Evolutionary conservation across 1,140 invertebrate genomes (phyloP).

Genomic region (Drosophila santomea): DNA sequence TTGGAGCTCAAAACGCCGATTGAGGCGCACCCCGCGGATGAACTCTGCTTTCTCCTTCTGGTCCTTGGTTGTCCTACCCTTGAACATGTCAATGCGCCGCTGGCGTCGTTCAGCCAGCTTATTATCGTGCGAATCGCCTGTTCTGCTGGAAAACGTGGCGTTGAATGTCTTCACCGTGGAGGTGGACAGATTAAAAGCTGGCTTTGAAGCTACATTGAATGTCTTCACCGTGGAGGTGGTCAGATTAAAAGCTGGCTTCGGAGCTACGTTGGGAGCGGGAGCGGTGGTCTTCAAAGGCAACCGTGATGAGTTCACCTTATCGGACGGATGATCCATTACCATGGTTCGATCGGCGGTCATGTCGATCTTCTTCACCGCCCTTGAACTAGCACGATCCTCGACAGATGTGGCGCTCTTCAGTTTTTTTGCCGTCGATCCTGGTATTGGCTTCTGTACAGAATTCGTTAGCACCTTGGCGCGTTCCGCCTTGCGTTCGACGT

Average conservation of each 20-base stretch:
- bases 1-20: conserved; percentile 88
- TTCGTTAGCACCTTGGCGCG: conserved; percentile 84
- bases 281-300: conserved; percentile 16
- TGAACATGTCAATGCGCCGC: conserved; percentile 77
- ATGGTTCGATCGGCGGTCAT: background rate
- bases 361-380: conserved; percentile 43
- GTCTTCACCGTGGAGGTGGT: conserved; percentile 22
- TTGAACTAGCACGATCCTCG: background rate
- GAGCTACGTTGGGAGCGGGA: background rate
- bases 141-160: background rate
- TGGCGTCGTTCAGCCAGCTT: conserved; percentile 48
- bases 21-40: conserved; percentile 87
- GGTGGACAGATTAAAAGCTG: conserved; percentile 54
- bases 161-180: conserved; percentile 17
- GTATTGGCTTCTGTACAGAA: conserved; percentile 45
- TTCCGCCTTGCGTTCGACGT: conserved; percentile 85
- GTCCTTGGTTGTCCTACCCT: conserved; percentile 32
- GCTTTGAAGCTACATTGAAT: conserved; percentile 8
- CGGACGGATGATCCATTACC: background rate
- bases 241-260: conserved; percentile 47
- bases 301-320: conserved; percentile 4
- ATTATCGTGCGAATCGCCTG: conserved; percentile 17
- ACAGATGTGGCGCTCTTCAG: background rate
- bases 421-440: conserved; percentile 39
- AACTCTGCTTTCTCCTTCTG: conserved; percentile 56